phyloP scores from a whole-genome alignment of 2,888 invertebrate species.

The Hipparchia semele region DNA sequence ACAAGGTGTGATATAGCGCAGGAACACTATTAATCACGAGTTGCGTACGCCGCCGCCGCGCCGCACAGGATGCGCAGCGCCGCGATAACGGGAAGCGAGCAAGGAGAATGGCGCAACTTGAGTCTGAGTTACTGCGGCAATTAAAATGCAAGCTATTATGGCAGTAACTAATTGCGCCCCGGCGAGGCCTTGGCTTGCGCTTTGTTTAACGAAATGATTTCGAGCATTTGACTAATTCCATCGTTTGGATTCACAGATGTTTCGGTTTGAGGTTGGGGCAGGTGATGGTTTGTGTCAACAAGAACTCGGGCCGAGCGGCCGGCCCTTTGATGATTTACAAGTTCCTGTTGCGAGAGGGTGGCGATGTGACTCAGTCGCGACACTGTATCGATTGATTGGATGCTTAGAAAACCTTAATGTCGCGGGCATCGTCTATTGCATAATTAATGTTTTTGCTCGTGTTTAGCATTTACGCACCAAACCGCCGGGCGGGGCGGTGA shows the following conservation, averaged over 20 bases:
- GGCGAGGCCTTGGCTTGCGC: constrained; percentile 17
- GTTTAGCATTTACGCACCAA: no score
- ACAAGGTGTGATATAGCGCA: constrained; percentile 49
- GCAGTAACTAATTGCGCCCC: constrained; percentile 31
- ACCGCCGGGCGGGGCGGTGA: no score
- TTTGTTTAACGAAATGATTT: constrained; percentile 34
- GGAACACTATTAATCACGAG: constrained; percentile 46
- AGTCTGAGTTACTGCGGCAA: constrained; percentile 46
- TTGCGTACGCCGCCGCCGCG: constrained; percentile 32
- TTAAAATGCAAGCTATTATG: constrained; percentile 45
- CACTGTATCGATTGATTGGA: no score
- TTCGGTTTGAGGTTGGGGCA: constrained; percentile 20
- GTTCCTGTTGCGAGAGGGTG: neutral
- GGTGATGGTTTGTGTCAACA: constrained; percentile 16
- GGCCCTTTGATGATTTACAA: neutral
- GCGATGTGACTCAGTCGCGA: no score
- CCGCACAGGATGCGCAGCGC: constrained; percentile 22
- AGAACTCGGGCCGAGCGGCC: neutral
- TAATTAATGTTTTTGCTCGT: no score
- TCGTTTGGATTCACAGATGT: constrained; percentile 35
- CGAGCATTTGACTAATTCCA: constrained; percentile 36
- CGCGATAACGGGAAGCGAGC: constrained; percentile 32
- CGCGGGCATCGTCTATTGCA: no score
- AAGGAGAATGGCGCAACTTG: constrained; percentile 40
- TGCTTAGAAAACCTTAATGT: no score